Conservation (phyloP, 2,888 invertebrate species). For the Ennomos fuscantarius region DNA sequence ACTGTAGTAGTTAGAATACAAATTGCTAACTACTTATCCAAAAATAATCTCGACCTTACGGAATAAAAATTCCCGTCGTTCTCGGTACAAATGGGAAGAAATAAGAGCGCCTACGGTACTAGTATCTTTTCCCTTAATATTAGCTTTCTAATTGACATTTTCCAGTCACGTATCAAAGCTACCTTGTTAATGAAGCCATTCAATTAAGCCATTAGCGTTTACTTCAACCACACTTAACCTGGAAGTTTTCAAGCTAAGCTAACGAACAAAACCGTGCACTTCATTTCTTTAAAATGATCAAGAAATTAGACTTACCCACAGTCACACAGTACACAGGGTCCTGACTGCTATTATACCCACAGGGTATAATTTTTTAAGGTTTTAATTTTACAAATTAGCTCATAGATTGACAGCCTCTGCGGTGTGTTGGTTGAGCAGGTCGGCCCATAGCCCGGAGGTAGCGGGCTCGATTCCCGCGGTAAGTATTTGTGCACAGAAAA, state of each 20-base stretch:
- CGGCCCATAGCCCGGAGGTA: no score
- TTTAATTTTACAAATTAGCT: no score
- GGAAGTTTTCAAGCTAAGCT: slow-evolving; percentile 12
- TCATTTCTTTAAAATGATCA: slow-evolving; percentile 37
- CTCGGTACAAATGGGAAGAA: not conserved
- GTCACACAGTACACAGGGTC: no score
- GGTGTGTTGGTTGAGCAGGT: no score
- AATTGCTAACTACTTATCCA: no score
- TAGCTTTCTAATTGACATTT: slow-evolving; percentile 52
- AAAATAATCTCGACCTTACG: slow-evolving; percentile 14
- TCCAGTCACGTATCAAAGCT: slow-evolving; percentile 65
- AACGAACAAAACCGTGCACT: slow-evolving; percentile 37
- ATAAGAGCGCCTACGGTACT: slow-evolving; percentile 2
- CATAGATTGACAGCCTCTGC: no score
- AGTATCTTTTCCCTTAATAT: slow-evolving; percentile 23
- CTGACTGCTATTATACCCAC: no score
- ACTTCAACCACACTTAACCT: slow-evolving; percentile 41
- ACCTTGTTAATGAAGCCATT: slow-evolving; percentile 72
- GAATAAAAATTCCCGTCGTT: slow-evolving; percentile 6
- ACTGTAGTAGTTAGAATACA: no score
- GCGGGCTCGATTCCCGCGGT: no score
- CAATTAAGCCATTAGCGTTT: slow-evolving; percentile 61
- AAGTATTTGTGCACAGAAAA: no score
- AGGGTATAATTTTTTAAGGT: no score
- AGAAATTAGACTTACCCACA: no score